A percentile compares a stretch with the other conserved stretches of the same genome.
Evolutionary conservation across 2,797 vertebrate species (phyloP).

Genomic region (Telmatherina bonti): DNA sequence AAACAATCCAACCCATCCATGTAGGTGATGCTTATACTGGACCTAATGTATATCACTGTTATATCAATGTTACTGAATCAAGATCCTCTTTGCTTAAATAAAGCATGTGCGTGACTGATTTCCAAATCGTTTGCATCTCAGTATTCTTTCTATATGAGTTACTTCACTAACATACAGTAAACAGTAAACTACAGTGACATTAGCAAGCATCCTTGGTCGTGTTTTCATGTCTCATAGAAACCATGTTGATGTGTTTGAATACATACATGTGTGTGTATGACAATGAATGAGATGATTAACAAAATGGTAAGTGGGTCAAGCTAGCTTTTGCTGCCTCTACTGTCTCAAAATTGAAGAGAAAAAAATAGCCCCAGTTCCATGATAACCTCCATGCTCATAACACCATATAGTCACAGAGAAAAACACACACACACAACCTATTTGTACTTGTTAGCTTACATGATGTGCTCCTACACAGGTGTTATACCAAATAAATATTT

Average conservation of each 20-base stretch:
- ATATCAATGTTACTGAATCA: neutral
- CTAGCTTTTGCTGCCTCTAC: conserved; percentile 55
- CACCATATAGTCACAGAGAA: conserved; percentile 30
- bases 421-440: conserved; percentile 28
- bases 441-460: conserved; percentile 17
- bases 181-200: conserved; percentile 36
- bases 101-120: conserved; percentile 45
- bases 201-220: conserved; percentile 32
- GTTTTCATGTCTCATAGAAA: conserved; percentile 45
- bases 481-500: conserved; percentile 26
- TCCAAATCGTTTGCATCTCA: conserved; percentile 17
- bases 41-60: neutral
- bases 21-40: neutral
- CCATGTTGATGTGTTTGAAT: conserved; percentile 27
- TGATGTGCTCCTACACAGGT: conserved; percentile 33
- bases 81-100: neutral
- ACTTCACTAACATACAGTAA: too few relatives aligned
- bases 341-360: conserved; percentile 40
- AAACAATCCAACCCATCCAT: neutral
- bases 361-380: conserved; percentile 16
- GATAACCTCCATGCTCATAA: conserved; percentile 21
- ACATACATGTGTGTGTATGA: neutral
- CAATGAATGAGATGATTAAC: conserved; percentile 60
- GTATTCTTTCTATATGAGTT: conserved; percentile 25
- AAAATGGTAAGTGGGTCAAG: conserved; percentile 75